phyloP scores from a whole-genome alignment of 2,797 vertebrate species.

The Smutsia temminckii region DNA sequence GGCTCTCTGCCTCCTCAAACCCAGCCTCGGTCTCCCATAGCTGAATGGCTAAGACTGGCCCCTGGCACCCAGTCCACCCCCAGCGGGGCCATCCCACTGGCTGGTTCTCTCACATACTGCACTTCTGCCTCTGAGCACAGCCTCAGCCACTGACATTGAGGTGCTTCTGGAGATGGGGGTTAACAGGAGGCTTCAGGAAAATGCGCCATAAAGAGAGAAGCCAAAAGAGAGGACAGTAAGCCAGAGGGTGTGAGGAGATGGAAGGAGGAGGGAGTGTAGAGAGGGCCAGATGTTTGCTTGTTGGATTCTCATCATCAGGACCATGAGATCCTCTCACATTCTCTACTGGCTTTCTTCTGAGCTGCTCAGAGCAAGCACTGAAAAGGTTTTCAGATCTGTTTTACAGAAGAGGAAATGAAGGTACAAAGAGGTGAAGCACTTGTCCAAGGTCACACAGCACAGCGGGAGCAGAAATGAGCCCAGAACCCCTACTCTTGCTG shows the following conservation, averaged over 20 bases:
- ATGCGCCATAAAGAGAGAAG: constrained; percentile 59
- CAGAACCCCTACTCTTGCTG: rapidly evolving
- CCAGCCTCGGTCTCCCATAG: constrained; percentile 22
- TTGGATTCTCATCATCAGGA: constrained; percentile 64
- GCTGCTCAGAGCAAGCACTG: constrained; percentile 64
- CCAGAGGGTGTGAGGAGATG: constrained; percentile 48
- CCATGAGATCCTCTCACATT: constrained; percentile 61
- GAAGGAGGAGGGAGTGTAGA: constrained; percentile 45
- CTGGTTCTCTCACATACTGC: constrained; percentile 36
- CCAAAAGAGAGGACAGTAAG: constrained; percentile 59
- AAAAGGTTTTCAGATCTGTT: constrained; percentile 70
- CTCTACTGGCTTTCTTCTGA: constrained; percentile 68
- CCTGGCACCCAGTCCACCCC: background rate
- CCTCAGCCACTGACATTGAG: constrained; percentile 52
- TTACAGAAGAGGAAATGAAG: constrained; percentile 26
- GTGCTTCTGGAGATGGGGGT: constrained; percentile 64
- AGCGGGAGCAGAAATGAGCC: background rate
- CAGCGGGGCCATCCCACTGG: constrained; percentile 1
- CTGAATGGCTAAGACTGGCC: background rate
- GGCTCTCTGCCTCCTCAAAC: constrained; percentile 45
- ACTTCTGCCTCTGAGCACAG: constrained; percentile 46
- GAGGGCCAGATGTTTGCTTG: constrained; percentile 65
- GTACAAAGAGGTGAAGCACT: constrained; percentile 23
- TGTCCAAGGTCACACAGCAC: background rate
- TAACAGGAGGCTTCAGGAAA: constrained; percentile 66